A percentile compares a stretch with the other conserved stretches of the same genome.
These are phyloP conservation scores for Cybosia mesomella DNA, from an alignment of 2,888 invertebrate species.

Conservation along the genomic window DNA sequence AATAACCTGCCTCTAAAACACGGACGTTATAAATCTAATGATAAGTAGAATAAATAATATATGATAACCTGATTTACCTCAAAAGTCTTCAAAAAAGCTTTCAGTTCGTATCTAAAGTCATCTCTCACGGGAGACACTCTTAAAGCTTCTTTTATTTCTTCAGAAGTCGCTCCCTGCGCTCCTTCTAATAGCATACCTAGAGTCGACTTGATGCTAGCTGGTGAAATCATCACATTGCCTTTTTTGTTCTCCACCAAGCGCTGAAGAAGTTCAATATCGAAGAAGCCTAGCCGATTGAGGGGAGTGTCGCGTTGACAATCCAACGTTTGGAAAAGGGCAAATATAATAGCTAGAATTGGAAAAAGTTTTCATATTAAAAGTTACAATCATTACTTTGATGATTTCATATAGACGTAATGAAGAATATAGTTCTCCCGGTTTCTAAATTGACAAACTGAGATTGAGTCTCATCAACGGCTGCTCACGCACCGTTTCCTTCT, in stretches of 20 bases:
- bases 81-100: conserved; percentile 63
- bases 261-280: conserved; percentile 85
- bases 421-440: neutral
- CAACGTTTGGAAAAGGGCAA: conserved; percentile 55
- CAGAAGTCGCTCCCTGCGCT: conserved; percentile 84
- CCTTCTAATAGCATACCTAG: conserved; percentile 89
- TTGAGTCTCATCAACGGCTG: neutral
- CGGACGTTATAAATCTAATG: no score
- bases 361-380: neutral
- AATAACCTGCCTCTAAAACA: neutral
- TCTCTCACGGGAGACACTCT: conserved; percentile 80
- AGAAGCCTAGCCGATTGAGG: conserved; percentile 80
- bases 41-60: neutral
- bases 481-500: no score
- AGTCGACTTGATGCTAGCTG: conserved; percentile 88
- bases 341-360: conserved; percentile 47
- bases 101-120: conserved; percentile 72
- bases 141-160: conserved; percentile 86
- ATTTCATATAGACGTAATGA: neutral
- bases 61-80: conserved; percentile 56
- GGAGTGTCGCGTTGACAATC: conserved; percentile 51
- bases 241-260: conserved; percentile 70
- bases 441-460: neutral
- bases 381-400: neutral
- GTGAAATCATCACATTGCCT: conserved; percentile 89